Conservation (phyloP, 2,113 vertebrate species). For the Anas platyrhynchos region DNA sequence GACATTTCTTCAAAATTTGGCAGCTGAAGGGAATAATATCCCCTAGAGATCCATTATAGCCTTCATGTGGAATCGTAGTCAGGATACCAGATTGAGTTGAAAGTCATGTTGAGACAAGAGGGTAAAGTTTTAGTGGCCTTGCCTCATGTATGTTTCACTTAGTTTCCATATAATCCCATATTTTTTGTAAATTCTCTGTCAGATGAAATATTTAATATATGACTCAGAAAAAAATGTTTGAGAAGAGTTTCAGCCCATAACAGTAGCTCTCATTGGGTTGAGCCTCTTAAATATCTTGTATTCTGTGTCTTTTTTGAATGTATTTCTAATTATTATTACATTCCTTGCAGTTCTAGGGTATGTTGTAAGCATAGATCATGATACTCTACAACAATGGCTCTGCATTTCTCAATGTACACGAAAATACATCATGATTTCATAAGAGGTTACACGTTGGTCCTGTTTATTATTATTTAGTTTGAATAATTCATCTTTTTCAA, state of each 20-base stretch:
- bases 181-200: conserved; percentile 43
- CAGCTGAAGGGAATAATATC: neutral
- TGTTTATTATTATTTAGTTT: neutral
- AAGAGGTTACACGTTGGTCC: neutral
- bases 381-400: neutral
- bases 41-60: neutral
- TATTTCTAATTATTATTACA: neutral
- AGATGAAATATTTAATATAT: conserved; percentile 10
- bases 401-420: neutral
- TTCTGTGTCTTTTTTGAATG: neutral
- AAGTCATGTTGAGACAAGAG: conserved; percentile 41
- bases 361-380: neutral
- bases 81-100: neutral
- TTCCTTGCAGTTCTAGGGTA: neutral
- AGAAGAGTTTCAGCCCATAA: neutral
- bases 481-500: neutral
- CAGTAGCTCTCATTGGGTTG: neutral
- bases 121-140: neutral
- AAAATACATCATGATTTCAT: neutral
- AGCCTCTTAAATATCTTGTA: neutral
- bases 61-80: neutral
- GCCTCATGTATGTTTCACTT: conserved; percentile 28
- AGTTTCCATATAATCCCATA: conserved; percentile 30
- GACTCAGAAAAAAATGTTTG: conserved; percentile 4
- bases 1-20: neutral